Evolutionary conservation across 2,888 invertebrate genomes (phyloP), one percentile per base, ranked within the genome.

Genomic region (Andrena chrysosceles): DNA sequence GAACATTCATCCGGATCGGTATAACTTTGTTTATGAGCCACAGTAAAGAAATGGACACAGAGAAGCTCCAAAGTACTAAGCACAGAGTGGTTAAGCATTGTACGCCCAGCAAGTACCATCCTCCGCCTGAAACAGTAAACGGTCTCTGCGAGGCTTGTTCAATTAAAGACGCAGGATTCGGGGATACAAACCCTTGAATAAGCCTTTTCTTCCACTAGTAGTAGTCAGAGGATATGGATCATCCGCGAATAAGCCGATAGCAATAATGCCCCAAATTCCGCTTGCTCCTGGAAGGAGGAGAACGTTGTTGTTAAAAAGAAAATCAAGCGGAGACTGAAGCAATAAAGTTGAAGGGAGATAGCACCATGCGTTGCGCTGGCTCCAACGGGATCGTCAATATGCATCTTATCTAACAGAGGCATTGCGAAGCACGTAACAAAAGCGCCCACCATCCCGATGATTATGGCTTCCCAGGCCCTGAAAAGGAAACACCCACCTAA

Each of bases 371-470:
- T 98, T 0, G 98, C 96, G 16, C 97, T 96, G 0, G 99, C 99
- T 0, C 98, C 98, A 0, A 99, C 99, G 0, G 99, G 99, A 93
- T 98, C 98, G 91, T 99, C 99, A 0, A 99, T 96, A 10, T 96
- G 96, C 83, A 97, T 91, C 91, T 94, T 95, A 93, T 98, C 98
- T 85, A 98, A 96, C 13, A 98, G 91, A 0, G 97, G 97, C 94
- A 97, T 96, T 0, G 96, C 94, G 0, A 95, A 89, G 42, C 97
- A 97, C 1, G 97, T 96, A 35, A 98, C 94, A 2, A 96, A 93
- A 0, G 96, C 97, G 0, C 99, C 99, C 8, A 98, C 94, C 60
- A 96, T 94, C 0, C 99, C 99, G 67, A 99, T 96, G 0, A 98
- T 82, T 5, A 98, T 93, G 0, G 98, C 96, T 92, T 98, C 98